phyloP scores from a whole-genome alignment of 1,140 invertebrate genomes.

The Phenacoccus solenopsis region DNA sequence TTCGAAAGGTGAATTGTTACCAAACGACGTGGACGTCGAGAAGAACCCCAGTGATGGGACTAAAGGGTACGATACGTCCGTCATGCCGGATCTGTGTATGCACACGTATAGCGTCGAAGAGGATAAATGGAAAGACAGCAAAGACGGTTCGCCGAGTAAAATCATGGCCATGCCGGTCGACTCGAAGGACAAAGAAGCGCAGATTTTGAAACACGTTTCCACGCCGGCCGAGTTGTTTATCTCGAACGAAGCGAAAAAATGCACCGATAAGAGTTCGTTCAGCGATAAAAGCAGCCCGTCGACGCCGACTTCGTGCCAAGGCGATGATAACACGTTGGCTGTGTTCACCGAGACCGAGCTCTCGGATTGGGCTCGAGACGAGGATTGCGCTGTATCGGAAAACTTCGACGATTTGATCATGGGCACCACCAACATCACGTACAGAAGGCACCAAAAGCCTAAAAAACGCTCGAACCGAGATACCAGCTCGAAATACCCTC shows the following conservation, averaged over 20 bases:
- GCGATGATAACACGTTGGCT: slow-evolving; percentile 40
- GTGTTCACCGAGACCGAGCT: slow-evolving; percentile 68
- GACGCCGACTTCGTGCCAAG: slow-evolving; percentile 33
- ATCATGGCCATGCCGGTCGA: not conserved
- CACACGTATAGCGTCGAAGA: not conserved
- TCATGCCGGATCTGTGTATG: not conserved
- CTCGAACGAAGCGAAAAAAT: slow-evolving; percentile 17
- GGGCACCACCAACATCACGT: slow-evolving; percentile 36
- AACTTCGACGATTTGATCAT: slow-evolving; percentile 53
- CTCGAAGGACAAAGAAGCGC: not conserved
- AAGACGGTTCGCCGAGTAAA: not conserved
- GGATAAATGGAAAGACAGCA: not conserved
- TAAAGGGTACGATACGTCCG: slow-evolving; percentile 19
- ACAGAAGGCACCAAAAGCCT: slow-evolving; percentile 35
- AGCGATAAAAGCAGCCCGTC: slow-evolving; percentile 39
- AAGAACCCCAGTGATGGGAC: slow-evolving; percentile 11
- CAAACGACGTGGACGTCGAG: slow-evolving; percentile 41
- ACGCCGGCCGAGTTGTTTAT: slow-evolving; percentile 27
- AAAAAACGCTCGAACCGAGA: slow-evolving; percentile 31
- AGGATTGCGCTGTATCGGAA: slow-evolving; percentile 49
- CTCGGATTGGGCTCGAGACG: slow-evolving; percentile 70
- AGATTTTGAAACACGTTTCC: slow-evolving; percentile 20
- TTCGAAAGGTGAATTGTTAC: slow-evolving; percentile 47
- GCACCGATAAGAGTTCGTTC: slow-evolving; percentile 20
- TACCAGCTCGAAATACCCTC: slow-evolving; percentile 29